Base-by-base conservation (phyloP, 2,113 vertebrate genomes). In the Oenanthe oenanthe region DNA sequence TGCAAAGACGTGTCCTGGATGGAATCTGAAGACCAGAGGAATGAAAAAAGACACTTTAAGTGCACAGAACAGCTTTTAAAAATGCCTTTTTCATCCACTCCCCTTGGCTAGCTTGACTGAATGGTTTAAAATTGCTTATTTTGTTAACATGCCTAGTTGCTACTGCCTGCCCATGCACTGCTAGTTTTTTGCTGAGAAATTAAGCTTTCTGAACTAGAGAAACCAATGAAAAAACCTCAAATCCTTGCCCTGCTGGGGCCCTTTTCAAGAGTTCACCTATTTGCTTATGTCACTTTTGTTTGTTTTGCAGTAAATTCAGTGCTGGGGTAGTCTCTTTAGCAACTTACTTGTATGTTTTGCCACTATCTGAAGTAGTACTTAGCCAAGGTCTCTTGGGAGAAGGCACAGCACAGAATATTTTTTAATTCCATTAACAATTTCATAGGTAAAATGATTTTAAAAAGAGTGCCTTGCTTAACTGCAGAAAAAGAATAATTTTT, bases 241-340 rank as follows among this genome's bases (percentile, higher is more conserved):
- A 45, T 53, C 82, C 90, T 86, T 92, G 56, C 79, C 75, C 72
- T 93, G 54, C 79, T 50, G 32, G 74, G 40, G 38, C 63, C 63
- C 60, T 93, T 93, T 88, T 88, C 92, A 93, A 77, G 71, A 90
- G 88, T 74, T 97, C 85, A 71, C 85, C 75, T 97, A 84, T 96
- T 96, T 96, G 83, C 72, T 93, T 94, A 80, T 96, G 92, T 88
- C 92, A 90, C 48, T 9, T 74, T 50, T 97, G 79, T 97, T 97
- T 97, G 92, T 76, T 95, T 87, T 97, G 85, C 93, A 92, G 88
- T 94, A 95, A 97, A 94, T 96, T 92, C 85, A 90, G 60, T 9
- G 17, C 51, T 56, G 85, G 89, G 56, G 79, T 77, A 96, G 92
- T 88, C 43, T 51, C 60, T 90, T 83, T 67, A 93, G 36, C 67